A percentile compares a stretch with the other conserved stretches of the same genome.
Evolutionary conservation across 2,888 invertebrate genomes (phyloP).

Genomic region (Campoletis raptor): DNA sequence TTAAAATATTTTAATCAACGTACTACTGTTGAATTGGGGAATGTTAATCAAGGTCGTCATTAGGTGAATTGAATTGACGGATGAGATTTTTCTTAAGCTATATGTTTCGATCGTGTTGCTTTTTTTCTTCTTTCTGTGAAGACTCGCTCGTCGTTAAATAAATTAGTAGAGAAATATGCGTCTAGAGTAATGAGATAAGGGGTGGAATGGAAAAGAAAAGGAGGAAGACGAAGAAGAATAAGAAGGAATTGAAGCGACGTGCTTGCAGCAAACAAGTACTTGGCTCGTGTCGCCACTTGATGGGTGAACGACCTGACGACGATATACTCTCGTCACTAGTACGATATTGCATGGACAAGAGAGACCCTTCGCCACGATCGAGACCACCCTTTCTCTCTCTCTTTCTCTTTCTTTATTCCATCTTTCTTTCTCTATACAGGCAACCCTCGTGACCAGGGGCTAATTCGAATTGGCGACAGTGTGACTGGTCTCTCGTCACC

Average conservation of each 20-base stretch:
- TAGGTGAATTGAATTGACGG: not conserved
- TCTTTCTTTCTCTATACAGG: not conserved
- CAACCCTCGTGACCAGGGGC: constrained; percentile 57
- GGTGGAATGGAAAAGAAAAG: constrained; percentile 15
- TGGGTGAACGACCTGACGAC: constrained; percentile 68
- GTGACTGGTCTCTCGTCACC: constrained; percentile 43
- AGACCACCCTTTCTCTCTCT: constrained; percentile 26
- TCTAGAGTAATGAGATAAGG: constrained; percentile 30
- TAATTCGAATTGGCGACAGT: constrained; percentile 53
- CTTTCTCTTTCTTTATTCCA: constrained; percentile 40
- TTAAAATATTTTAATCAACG: not conserved
- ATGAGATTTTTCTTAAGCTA: not conserved
- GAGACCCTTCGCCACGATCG: constrained; percentile 42
- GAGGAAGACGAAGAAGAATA: constrained; percentile 37
- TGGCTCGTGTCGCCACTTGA: constrained; percentile 68
- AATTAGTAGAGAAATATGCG: constrained; percentile 47
- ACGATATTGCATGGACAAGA: constrained; percentile 34
- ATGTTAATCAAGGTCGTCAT: not conserved
- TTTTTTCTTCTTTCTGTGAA: not conserved
- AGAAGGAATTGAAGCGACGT: constrained; percentile 55
- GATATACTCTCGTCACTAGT: constrained; percentile 40
- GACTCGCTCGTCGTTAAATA: constrained; percentile 43
- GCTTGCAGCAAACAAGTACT: constrained; percentile 61
- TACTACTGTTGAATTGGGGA: not conserved
- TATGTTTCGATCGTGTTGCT: not conserved